A percentile compares a stretch with the other conserved stretches of the same genome.
Conservation (phyloP, 2,113 vertebrate genomes). For the Heliornis fulica region DNA sequence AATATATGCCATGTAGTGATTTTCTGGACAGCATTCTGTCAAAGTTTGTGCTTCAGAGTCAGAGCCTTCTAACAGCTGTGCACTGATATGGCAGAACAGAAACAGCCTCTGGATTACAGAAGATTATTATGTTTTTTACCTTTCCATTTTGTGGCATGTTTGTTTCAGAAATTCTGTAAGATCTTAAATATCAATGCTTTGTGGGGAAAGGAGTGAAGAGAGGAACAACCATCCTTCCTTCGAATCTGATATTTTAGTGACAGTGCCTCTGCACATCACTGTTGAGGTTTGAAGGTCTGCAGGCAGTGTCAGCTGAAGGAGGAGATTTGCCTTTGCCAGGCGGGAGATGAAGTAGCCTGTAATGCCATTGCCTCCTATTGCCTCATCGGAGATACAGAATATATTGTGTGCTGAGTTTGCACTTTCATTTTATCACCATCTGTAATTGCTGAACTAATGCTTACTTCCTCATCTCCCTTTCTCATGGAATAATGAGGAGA, state of each 20-base stretch:
- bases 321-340: not conserved
- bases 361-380: not conserved
- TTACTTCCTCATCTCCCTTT: not conserved
- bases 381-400: not conserved
- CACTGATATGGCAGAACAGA: not conserved
- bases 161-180: not conserved
- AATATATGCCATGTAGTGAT: not conserved
- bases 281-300: not conserved
- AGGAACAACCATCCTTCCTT: not conserved
- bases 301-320: not conserved
- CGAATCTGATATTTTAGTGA: not conserved
- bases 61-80: not conserved
- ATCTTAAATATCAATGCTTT: not conserved
- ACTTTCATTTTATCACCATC: not conserved
- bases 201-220: not conserved
- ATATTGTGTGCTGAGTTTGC: not conserved
- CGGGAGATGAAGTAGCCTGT: not conserved
- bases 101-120: not conserved
- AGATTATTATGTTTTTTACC: not conserved
- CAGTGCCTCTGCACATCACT: not conserved
- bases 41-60: not conserved
- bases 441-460: not conserved
- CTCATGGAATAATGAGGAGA: not conserved
- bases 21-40: not conserved
- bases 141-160: not conserved